Conservation (phyloP, 2,113 vertebrate genomes). For the Anser brachyrhynchus region DNA sequence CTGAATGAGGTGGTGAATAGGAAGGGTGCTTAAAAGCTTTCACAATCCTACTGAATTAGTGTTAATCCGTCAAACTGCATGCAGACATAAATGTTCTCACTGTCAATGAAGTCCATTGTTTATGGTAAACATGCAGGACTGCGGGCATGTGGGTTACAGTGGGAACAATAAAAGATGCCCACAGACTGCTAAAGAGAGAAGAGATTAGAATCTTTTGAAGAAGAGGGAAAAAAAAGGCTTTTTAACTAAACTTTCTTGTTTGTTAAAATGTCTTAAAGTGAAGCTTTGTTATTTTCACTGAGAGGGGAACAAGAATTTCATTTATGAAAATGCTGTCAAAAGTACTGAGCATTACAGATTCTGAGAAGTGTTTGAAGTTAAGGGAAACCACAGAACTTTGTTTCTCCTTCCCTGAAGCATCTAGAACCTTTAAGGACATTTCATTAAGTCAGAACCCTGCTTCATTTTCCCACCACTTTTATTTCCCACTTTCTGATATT, state of each 20-base stretch:
- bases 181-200: background rate
- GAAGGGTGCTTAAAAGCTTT: background rate
- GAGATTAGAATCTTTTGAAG: background rate
- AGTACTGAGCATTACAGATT: background rate
- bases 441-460: background rate
- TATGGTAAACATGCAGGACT: background rate
- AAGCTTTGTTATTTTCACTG: background rate
- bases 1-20: background rate
- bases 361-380: background rate
- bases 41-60: background rate
- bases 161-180: background rate
- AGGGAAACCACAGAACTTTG: accelerated
- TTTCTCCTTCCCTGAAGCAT: background rate
- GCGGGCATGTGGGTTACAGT: background rate
- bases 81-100: background rate
- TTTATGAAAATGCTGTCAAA: background rate
- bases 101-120: background rate
- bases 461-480: background rate
- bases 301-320: background rate
- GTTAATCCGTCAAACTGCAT: background rate
- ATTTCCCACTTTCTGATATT: background rate
- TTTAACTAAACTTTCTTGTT: background rate
- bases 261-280: background rate
- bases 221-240: background rate
- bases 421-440: background rate